Conservation (phyloP, 2,888 invertebrate genomes). For the Caenorhabditis becei region DNA sequence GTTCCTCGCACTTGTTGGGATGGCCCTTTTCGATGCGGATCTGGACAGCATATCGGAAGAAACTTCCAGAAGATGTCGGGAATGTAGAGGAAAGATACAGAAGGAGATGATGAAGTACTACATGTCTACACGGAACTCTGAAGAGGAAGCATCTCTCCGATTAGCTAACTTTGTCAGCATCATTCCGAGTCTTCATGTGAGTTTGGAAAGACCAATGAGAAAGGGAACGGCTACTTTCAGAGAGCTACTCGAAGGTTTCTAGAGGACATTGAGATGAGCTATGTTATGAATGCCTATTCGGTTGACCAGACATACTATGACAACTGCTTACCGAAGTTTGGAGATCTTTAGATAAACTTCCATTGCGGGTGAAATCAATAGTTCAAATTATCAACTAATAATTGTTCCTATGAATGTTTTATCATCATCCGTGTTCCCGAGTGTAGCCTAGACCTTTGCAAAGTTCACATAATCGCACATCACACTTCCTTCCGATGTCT, state of each 20-base stretch:
- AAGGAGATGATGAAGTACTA: slow-evolving; percentile 31
- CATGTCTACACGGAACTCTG: not conserved
- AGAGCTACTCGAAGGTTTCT: slow-evolving; percentile 18
- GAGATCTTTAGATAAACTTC: not conserved
- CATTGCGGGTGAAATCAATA: too few relatives aligned
- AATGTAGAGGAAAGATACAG: slow-evolving; percentile 23
- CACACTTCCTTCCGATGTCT: not conserved
- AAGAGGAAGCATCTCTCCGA: slow-evolving; percentile 24
- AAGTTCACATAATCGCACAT: not conserved
- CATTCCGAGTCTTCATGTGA: slow-evolving; percentile 38
- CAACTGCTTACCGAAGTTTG: not conserved
- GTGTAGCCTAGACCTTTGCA: not conserved
- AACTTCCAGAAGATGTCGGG: slow-evolving; percentile 10
- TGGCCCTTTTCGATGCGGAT: slow-evolving; percentile 18
- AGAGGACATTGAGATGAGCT: slow-evolving; percentile 26
- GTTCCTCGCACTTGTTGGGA: not conserved
- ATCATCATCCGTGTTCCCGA: too few relatives aligned
- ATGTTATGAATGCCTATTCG: slow-evolving; percentile 41
- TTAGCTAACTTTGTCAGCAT: slow-evolving; percentile 37
- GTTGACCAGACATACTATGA: slow-evolving; percentile 41
- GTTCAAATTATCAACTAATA: too few relatives aligned
- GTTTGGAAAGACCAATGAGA: not conserved
- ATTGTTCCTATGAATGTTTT: too few relatives aligned
- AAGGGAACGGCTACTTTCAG: slow-evolving; percentile 9
- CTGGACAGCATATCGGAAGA: slow-evolving; percentile 32